These are phyloP conservation scores for Sebastes taczanowskii DNA, from an alignment of 2,797 vertebrate species.

Conservation along the genomic window DNA sequence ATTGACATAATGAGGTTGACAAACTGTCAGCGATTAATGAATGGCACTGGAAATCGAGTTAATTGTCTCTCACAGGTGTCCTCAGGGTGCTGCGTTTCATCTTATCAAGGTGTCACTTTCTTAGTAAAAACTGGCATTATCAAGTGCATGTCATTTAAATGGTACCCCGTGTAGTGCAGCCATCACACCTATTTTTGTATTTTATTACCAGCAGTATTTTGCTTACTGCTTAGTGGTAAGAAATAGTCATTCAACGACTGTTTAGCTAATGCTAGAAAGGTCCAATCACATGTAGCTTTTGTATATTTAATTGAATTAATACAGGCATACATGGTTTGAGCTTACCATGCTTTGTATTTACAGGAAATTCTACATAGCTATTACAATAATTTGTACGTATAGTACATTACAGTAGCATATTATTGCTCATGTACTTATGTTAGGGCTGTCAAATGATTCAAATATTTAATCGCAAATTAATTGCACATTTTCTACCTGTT, in stretches of 20 bases:
- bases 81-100: constrained; percentile 28
- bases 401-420: neutral
- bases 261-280: neutral
- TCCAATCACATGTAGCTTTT: neutral
- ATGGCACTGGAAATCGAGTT: constrained; percentile 56
- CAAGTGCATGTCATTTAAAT: constrained; percentile 12
- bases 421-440: neutral
- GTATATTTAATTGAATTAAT: neutral
- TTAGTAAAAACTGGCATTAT: constrained; percentile 6
- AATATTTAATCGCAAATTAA: too few relatives aligned
- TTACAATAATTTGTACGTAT: neutral
- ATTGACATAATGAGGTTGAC: constrained; percentile 76
- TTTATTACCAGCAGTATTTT: neutral
- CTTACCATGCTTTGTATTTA: neutral
- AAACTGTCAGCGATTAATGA: constrained; percentile 75
- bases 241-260: neutral
- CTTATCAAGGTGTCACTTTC: constrained; percentile 38
- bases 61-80: constrained; percentile 64
- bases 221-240: neutral
- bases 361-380: neutral
- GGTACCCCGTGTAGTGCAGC: neutral
- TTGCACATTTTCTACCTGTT: too few relatives aligned
- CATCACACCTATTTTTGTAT: neutral
- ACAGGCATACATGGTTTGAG: neutral
- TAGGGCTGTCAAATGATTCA: too few relatives aligned